Evolutionary conservation across 2,113 vertebrate genomes (phyloP).

Genomic region (Alethe diademata): DNA sequence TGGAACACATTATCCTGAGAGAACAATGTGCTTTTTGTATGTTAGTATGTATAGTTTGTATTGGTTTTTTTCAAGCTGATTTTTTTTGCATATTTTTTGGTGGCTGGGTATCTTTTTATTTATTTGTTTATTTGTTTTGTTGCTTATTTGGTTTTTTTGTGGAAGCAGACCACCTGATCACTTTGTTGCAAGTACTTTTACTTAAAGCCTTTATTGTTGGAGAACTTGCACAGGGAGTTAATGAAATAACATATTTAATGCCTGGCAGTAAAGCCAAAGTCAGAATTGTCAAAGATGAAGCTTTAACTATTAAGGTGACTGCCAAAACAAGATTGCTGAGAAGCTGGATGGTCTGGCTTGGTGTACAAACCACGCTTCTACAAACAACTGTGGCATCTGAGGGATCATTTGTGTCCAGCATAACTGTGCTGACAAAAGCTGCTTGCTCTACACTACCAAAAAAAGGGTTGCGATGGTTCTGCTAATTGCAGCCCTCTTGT

Average conservation of each 20-base stretch:
- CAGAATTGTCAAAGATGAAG: not conserved
- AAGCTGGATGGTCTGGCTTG: not conserved
- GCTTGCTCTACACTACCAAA: not conserved
- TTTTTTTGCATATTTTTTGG: not conserved
- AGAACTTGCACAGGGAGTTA: not conserved
- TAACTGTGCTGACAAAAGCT: not conserved
- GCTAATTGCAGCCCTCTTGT: not conserved
- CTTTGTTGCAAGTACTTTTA: not conserved
- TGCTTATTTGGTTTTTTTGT: not conserved
- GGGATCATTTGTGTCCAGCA: not conserved
- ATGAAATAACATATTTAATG: not conserved
- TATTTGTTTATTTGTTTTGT: not conserved
- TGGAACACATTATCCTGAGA: not conserved
- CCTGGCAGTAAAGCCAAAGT: not conserved
- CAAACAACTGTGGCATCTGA: not conserved
- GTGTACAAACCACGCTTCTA: not conserved
- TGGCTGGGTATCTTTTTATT: not conserved
- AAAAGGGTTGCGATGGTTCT: not conserved
- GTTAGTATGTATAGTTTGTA: not conserved
- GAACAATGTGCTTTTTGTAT: not conserved
- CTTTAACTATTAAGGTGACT: not conserved
- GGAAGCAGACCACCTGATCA: not conserved
- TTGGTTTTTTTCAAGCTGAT: not conserved
- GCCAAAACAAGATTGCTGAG: constrained; percentile 14
- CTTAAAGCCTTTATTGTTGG: not conserved